A percentile compares a stretch with the other conserved stretches of the same genome.
Evolutionary conservation across 2,113 vertebrate species (phyloP).

Genomic region (Neofelis nebulosa): DNA sequence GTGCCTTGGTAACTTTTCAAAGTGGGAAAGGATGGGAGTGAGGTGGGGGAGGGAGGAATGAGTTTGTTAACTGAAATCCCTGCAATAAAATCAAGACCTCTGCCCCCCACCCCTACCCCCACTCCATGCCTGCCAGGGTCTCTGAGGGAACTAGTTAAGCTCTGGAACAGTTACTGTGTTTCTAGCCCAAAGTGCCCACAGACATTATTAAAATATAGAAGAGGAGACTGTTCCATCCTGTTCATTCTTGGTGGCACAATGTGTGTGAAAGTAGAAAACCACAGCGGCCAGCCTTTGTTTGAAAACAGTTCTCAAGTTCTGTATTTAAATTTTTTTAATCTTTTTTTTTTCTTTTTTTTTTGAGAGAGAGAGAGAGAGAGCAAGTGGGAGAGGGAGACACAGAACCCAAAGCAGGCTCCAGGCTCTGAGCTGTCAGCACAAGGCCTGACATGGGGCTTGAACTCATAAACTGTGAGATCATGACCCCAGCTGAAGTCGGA

Average conservation of each 20-base stretch:
- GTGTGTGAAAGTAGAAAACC: background rate
- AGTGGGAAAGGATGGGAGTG: background rate
- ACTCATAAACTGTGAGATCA: no score
- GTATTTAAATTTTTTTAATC: background rate
- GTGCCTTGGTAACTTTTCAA: background rate
- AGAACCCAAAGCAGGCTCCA: no score
- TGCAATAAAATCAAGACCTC: background rate
- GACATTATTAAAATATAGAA: background rate
- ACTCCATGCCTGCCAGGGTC: background rate
- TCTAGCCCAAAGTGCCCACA: background rate
- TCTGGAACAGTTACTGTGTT: background rate
- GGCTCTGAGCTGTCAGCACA: no score
- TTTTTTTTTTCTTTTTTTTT: no score
- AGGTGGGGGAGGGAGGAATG: background rate
- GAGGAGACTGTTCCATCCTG: background rate
- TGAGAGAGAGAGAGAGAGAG: no score
- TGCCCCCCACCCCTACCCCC: no score
- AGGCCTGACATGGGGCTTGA: no score
- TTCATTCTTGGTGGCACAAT: background rate
- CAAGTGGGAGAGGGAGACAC: no score
- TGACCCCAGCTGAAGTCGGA: no score
- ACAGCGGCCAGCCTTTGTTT: background rate
- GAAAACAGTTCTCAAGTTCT: background rate
- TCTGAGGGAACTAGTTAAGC: background rate
- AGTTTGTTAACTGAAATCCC: background rate